Conservation (phyloP, 2,797 vertebrate species). For the Lepus oiostolus region DNA sequence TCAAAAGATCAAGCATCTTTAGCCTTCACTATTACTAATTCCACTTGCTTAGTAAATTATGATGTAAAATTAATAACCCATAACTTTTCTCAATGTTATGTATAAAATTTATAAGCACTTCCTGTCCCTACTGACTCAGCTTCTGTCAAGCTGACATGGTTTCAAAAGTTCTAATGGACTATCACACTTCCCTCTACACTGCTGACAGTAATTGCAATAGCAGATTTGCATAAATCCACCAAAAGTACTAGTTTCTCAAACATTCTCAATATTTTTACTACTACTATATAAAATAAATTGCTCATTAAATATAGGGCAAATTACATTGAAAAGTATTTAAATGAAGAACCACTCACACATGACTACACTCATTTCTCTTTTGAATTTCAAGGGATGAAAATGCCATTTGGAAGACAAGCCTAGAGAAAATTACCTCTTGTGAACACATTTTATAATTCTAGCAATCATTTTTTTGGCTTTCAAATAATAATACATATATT, state of each 20-base stretch:
- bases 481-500: background rate
- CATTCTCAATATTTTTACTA: slow-evolving; percentile 52
- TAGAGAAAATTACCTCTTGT: background rate
- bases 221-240: slow-evolving; percentile 53
- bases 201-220: slow-evolving; percentile 36
- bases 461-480: background rate
- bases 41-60: slow-evolving; percentile 60
- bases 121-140: background rate
- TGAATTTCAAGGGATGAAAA: slow-evolving; percentile 28
- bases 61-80: slow-evolving; percentile 49
- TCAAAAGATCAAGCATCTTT: slow-evolving; percentile 31
- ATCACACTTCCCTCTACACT: background rate
- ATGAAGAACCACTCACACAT: background rate
- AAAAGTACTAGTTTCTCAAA: background rate
- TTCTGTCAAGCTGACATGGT: background rate
- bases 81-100: slow-evolving; percentile 13
- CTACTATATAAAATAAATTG: background rate
- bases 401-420: background rate
- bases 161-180: slow-evolving; percentile 51
- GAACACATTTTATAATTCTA: background rate
- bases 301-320: background rate
- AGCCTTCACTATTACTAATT: slow-evolving; percentile 4
- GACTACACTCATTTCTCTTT: background rate
- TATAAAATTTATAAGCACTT: slow-evolving; percentile 24
- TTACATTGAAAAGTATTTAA: background rate